These are phyloP conservation scores for Amblyjoppa fuscipennis DNA, from an alignment of 2,888 invertebrate genomes.

Conservation along the genomic window DNA sequence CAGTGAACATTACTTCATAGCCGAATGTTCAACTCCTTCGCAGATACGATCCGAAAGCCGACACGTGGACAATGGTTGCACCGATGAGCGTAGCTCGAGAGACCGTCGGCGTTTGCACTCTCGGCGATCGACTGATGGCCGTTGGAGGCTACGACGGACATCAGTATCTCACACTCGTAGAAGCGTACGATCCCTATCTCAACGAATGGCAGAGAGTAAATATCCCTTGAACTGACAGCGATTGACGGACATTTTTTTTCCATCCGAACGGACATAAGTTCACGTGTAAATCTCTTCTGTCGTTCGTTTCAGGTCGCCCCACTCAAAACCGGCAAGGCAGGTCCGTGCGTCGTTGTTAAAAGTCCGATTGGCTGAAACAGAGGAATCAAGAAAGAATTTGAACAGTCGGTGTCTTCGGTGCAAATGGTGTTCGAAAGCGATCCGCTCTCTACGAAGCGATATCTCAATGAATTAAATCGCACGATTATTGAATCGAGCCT, in stretches of 20 bases:
- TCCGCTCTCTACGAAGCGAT: neutral
- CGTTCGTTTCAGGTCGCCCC: constrained; percentile 88
- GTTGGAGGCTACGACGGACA: constrained; percentile 97
- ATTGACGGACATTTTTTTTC: neutral
- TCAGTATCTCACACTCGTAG: constrained; percentile 94
- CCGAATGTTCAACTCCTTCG: constrained; percentile 56
- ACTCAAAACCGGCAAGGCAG: constrained; percentile 94
- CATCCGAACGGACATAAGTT: neutral
- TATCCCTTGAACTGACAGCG: neutral
- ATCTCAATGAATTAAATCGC: neutral
- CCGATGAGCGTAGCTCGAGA: constrained; percentile 94
- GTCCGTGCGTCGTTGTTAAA: constrained; percentile 92
- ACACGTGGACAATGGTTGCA: constrained; percentile 95
- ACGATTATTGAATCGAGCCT: constrained; percentile 17
- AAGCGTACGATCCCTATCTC: constrained; percentile 94
- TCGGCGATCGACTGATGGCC: constrained; percentile 93
- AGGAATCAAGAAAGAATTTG: constrained; percentile 26
- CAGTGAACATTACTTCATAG: neutral
- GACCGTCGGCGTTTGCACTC: constrained; percentile 94
- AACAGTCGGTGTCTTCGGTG: neutral
- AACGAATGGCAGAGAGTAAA: constrained; percentile 90
- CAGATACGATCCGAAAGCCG: constrained; percentile 90
- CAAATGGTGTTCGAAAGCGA: neutral
- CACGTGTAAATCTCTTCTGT: constrained; percentile 21
- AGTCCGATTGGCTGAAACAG: constrained; percentile 70